These are phyloP conservation scores for Thymallus thymallus DNA, from an alignment of 2,113 vertebrate genomes.

Conservation along the genomic window DNA sequence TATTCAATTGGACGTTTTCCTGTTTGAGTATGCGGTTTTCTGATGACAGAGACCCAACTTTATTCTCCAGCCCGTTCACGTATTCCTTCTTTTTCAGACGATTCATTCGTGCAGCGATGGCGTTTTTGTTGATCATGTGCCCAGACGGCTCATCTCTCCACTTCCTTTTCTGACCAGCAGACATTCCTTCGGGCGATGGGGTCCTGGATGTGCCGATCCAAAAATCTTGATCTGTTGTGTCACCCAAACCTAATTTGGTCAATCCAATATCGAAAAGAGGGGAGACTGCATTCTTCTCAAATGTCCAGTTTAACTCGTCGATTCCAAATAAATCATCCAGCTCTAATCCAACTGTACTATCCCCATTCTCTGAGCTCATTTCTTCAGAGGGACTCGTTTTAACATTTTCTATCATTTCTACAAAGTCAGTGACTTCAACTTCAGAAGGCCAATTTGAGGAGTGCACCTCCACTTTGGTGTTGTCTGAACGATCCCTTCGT, in stretches of 20 bases:
- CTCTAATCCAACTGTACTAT: conserved; percentile 46
- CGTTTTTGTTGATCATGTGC: conserved; percentile 75
- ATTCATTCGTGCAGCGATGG: conserved; percentile 88
- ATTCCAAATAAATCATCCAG: conserved; percentile 66
- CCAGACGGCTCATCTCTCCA: conserved; percentile 45
- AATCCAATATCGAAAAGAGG: conserved; percentile 52
- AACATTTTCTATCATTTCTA: conserved; percentile 33
- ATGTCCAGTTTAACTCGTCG: conserved; percentile 64
- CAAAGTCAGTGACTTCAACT: conserved; percentile 31
- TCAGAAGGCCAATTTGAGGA: conserved; percentile 16
- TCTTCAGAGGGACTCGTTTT: conserved; percentile 6
- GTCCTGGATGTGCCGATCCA: conserved; percentile 24
- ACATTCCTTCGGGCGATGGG: conserved; percentile 43
- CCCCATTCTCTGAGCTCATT: conserved; percentile 40
- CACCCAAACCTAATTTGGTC: conserved; percentile 14
- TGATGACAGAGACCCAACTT: conserved; percentile 77
- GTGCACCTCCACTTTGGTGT: conserved; percentile 23
- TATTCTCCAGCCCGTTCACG: conserved; percentile 83
- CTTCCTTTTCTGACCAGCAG: conserved; percentile 20
- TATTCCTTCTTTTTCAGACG: conserved; percentile 94
- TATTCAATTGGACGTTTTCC: conserved; percentile 83
- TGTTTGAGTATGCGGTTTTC: conserved; percentile 85
- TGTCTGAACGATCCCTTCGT: conserved; percentile 59
- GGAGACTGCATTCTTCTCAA: conserved; percentile 46
- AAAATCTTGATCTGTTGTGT: conserved; percentile 30